Base-by-base conservation (phyloP, 1,140 invertebrate genomes). In the Chrysoperla carnea region DNA sequence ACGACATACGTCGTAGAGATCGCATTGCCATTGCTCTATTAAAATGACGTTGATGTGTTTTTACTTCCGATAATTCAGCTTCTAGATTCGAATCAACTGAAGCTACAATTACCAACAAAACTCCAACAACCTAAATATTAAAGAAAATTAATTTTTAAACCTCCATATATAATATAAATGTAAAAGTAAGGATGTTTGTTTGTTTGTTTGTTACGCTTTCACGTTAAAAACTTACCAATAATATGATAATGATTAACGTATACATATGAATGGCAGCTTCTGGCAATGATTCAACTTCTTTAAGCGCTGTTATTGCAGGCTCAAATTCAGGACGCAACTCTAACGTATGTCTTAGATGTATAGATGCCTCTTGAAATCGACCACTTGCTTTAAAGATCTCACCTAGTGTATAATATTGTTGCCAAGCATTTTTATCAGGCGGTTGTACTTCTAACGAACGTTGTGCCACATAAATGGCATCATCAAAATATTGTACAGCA, bases 21-120 rank as follows among this genome's bases (percentile, higher is more conserved):
- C 81, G 68, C 82, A 87, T 87, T 4, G 83, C 81, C 78, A 87
- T 83, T 2, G 83, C 81, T 40, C 83, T 68, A 62, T 85, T 87
- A 55, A 86, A 87, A 56, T 87, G 83, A 8, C 83, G 70, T 51
- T 75, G 74, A 29, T 73, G 73, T 11, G 76, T 73, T 52, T 82
- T 80, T 46, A 75, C 74, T 43, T 73, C 69, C 47, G 64, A 56
- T 33, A 56, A 54, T 15, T 68, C 66, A 5, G 52, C 52, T 52
- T 78, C 66, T 46, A 66, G 59, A 51, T 69, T 68, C 49, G 59
- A 67, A 53, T 84, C 72, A 47, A 78, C 67, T 15, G 76, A 83
- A 36, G 80, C 81, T 14, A 87, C 58, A 46, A 88, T 83, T 33
- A 84, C 82, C 52, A 86, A 69, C 17, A 88, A 67, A 36, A 88